Conservation (phyloP, 2,797 vertebrate species). For the Takifugu rubripes region DNA sequence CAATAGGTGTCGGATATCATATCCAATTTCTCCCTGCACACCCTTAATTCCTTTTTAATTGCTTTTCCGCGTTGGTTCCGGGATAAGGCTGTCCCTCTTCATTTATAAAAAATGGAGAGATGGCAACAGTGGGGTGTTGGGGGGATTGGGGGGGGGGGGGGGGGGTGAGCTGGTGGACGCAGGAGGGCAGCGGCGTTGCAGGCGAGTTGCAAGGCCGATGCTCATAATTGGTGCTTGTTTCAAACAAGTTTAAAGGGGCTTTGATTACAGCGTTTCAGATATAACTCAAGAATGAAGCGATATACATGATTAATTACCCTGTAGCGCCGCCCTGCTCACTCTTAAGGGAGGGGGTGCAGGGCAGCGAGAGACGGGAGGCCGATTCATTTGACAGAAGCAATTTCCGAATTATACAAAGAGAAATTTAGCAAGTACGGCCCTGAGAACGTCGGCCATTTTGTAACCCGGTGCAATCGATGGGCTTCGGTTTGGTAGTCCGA, state of each 20-base stretch:
- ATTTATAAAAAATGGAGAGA: conserved; percentile 64
- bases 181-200: conserved; percentile 11
- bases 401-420: too few species aligned
- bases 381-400: too few species aligned
- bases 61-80: conserved; percentile 68
- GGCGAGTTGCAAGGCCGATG: conserved; percentile 25
- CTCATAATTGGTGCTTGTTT: conserved; percentile 50
- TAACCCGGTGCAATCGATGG: too few species aligned
- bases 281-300: conserved; percentile 41
- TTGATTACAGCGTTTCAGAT: conserved; percentile 50
- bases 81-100: conserved; percentile 75
- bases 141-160: conserved; percentile 21
- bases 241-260: conserved; percentile 50
- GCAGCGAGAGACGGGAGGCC: too few species aligned
- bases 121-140: conserved; percentile 45
- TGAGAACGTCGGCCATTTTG: too few species aligned
- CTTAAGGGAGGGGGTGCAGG: too few species aligned
- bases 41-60: conserved; percentile 79
- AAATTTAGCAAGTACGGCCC: too few species aligned
- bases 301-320: conserved; percentile 48
- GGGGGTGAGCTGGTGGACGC: conserved; percentile 19
- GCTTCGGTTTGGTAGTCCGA: too few species aligned
- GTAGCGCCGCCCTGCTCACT: background rate
- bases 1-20: conserved; percentile 72
- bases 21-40: conserved; percentile 74